Percentiles rank a stretch among this genome's conserved stretches.
phyloP scores from a whole-genome alignment of 2,113 vertebrate genomes.

The Eurystomus gularis region DNA sequence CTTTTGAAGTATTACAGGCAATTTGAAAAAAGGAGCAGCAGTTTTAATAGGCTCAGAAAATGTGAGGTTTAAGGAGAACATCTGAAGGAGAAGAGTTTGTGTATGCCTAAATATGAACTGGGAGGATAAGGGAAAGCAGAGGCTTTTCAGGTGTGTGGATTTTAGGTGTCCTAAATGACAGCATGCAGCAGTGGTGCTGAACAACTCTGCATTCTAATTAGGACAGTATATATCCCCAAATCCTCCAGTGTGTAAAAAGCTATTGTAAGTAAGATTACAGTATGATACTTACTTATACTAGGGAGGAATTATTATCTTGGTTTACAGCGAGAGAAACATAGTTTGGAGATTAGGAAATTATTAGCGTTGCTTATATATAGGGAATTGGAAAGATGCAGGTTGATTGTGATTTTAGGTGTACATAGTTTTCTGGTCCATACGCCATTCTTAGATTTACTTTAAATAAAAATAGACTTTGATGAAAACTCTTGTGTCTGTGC shows the following conservation, averaged over 20 bases:
- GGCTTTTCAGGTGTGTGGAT: not conserved
- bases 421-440: not conserved
- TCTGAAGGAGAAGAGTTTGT: not conserved
- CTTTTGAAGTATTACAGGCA: not conserved
- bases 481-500: not conserved
- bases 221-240: not conserved
- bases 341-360: not conserved
- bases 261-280: not conserved
- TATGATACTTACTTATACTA: not conserved
- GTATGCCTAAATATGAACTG: not conserved
- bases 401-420: not conserved
- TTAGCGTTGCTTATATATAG: not conserved
- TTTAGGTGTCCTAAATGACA: not conserved
- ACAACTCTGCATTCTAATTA: not conserved
- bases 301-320: not conserved
- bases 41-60: not conserved
- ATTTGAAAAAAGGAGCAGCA: not conserved
- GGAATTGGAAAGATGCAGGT: not conserved
- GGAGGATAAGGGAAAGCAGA: not conserved
- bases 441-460: not conserved
- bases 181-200: not conserved
- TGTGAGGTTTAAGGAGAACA: not conserved
- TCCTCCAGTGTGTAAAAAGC: not conserved
- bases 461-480: not conserved
- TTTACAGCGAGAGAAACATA: not conserved